Evolutionary conservation across 92 coral and sea anemone species (phyloP).

Genomic region (Ricordea florida): DNA sequence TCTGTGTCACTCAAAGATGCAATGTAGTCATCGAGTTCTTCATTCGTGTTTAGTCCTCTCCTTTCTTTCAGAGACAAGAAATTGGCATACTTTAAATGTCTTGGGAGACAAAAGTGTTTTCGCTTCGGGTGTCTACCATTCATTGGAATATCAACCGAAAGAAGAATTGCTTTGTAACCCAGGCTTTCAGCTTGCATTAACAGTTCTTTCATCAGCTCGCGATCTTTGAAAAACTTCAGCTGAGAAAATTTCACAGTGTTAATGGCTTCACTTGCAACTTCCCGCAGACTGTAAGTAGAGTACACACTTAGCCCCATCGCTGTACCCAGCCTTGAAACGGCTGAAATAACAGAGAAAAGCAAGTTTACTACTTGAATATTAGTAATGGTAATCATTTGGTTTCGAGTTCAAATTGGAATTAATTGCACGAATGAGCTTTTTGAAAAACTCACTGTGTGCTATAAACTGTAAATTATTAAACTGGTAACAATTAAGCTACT

Average conservation of each 20-base stretch:
- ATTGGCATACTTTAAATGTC: constrained; percentile 31
- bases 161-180: constrained; percentile 57
- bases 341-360: background rate
- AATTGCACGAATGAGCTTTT: background rate
- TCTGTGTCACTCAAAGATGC: background rate
- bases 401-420: background rate
- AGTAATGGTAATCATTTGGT: background rate
- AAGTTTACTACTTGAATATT: background rate
- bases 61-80: background rate
- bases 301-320: constrained; percentile 40
- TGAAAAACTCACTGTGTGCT: background rate
- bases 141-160: constrained; percentile 43
- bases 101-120: constrained; percentile 5
- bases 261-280: constrained; percentile 32
- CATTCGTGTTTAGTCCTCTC: background rate
- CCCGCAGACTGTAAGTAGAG: constrained; percentile 50
- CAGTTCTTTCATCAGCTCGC: constrained; percentile 2
- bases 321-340: background rate
- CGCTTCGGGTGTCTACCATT: constrained; percentile 18
- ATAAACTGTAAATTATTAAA: background rate
- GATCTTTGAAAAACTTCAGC: constrained; percentile 21
- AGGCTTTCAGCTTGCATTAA: constrained; percentile 51
- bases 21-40: background rate
- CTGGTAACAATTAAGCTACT: no score
- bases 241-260: constrained; percentile 58